phyloP scores from a whole-genome alignment of 2,797 vertebrate species.

The Pyrocephalus nanus region DNA sequence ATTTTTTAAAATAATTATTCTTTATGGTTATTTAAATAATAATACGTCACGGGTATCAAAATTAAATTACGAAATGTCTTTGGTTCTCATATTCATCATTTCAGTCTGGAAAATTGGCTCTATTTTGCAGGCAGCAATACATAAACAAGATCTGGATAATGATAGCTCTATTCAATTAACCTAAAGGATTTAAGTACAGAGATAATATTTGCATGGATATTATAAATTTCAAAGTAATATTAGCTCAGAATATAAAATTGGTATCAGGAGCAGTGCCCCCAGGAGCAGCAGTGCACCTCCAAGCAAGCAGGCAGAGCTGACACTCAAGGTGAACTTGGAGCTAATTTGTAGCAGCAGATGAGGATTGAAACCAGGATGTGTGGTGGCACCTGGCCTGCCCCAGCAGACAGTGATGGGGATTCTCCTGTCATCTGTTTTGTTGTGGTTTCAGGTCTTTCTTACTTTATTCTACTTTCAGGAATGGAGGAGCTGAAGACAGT shows the following conservation, averaged over 20 bases:
- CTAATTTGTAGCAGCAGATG: neutral
- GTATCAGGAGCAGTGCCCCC: neutral
- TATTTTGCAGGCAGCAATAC: conserved; percentile 64
- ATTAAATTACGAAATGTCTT: conserved; percentile 65
- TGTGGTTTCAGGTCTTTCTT: neutral
- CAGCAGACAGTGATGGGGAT: fast-evolving
- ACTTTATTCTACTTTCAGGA: neutral
- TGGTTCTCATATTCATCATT: conserved; percentile 56
- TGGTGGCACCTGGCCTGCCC: neutral
- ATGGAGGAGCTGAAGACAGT: neutral
- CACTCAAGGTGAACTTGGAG: neutral
- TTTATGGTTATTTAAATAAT: conserved; percentile 14
- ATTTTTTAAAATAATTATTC: neutral
- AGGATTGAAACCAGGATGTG: neutral
- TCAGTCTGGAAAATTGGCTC: conserved; percentile 37
- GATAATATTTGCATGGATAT: conserved; percentile 60
- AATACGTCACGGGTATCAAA: conserved; percentile 58
- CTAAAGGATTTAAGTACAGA: conserved; percentile 60
- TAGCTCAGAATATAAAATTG: conserved; percentile 30
- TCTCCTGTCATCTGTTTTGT: neutral
- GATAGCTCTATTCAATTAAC: conserved; percentile 67
- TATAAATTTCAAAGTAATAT: conserved; percentile 60
- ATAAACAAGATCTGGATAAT: conserved; percentile 67
- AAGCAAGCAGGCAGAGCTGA: neutral
- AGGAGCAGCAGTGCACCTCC: neutral